Evolutionary conservation across 1,140 invertebrate species (phyloP).

Genomic region (Scaptomyza montana): DNA sequence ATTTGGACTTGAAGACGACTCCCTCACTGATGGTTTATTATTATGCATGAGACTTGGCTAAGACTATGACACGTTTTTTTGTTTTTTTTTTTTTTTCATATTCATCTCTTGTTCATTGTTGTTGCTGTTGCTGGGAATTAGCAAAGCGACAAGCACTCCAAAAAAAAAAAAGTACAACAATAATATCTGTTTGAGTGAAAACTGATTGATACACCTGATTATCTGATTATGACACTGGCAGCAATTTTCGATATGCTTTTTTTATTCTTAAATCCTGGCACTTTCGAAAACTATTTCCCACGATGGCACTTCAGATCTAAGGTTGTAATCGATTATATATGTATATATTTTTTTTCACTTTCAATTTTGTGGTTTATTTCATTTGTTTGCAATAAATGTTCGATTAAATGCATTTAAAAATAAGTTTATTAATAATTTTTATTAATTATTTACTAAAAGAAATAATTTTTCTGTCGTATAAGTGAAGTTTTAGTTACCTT

Average conservation of each 20-base stretch:
- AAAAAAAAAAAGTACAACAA: slow-evolving; percentile 1
- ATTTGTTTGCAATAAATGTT: too few species aligned
- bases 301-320: not conserved
- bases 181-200: not conserved
- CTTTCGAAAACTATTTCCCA: not conserved
- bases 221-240: slow-evolving; percentile 14
- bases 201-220: slow-evolving; percentile 45
- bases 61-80: slow-evolving; percentile 46
- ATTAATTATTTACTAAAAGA: too few species aligned
- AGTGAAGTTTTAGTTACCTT: too few species aligned
- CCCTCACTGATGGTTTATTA: slow-evolving; percentile 10
- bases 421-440: too few species aligned
- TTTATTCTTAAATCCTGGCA: slow-evolving; percentile 1
- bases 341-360: not conserved
- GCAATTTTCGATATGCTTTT: not conserved
- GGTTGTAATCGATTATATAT: not conserved
- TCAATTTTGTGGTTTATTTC: too few species aligned
- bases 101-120: slow-evolving; percentile 13
- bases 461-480: too few species aligned
- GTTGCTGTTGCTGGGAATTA: slow-evolving; percentile 70
- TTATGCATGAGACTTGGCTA: slow-evolving; percentile 55
- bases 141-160: slow-evolving; percentile 53
- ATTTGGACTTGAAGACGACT: not conserved
- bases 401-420: too few species aligned
- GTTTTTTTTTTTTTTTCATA: slow-evolving; percentile 21